A percentile compares a stretch with the other conserved stretches of the same genome.
These are phyloP conservation scores for Scaptodrosophila lebanonensis DNA, from an alignment of 1,140 invertebrate species.

Conservation along the genomic window DNA sequence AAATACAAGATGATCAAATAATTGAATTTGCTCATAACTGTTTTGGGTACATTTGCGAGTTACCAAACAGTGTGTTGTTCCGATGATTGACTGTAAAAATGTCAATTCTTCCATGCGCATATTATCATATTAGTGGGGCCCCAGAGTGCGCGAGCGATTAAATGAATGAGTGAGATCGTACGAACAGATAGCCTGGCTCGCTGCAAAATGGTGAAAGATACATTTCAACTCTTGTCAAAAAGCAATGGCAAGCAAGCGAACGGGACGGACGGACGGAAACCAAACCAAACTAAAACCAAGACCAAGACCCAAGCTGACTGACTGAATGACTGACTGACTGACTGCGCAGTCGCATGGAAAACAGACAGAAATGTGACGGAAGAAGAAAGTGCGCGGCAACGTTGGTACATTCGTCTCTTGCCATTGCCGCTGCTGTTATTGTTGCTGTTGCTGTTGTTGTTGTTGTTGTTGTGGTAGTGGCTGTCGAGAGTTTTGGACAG, in stretches of 20 bases:
- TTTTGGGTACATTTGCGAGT: too few relatives aligned
- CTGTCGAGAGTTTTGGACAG: not conserved
- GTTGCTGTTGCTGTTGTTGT: too few relatives aligned
- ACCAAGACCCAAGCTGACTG: not conserved
- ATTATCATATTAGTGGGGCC: constrained; percentile 31
- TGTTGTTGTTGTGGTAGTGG: constrained; percentile 2
- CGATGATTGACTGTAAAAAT: too few relatives aligned
- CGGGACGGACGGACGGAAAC: too few relatives aligned
- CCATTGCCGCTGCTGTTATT: too few relatives aligned
- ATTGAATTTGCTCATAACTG: too few relatives aligned
- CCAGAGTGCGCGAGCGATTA: constrained; percentile 4
- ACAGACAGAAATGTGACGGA: constrained; percentile 69
- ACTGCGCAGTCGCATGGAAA: constrained; percentile 47
- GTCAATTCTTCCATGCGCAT: too few relatives aligned
- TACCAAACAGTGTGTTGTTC: too few relatives aligned
- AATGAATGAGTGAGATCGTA: not conserved
- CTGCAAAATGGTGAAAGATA: constrained; percentile 63
- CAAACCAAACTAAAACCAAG: constrained; percentile 22
- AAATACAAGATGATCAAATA: too few relatives aligned
- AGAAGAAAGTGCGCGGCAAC: constrained; percentile 71
- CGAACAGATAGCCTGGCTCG: not conserved
- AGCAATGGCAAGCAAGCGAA: constrained; percentile 12
- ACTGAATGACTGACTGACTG: not conserved
- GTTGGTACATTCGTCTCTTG: too few relatives aligned
- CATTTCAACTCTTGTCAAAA: constrained; percentile 74